Base-by-base conservation (phyloP, 2,888 invertebrate species). In the Drosophila villosipedis region DNA sequence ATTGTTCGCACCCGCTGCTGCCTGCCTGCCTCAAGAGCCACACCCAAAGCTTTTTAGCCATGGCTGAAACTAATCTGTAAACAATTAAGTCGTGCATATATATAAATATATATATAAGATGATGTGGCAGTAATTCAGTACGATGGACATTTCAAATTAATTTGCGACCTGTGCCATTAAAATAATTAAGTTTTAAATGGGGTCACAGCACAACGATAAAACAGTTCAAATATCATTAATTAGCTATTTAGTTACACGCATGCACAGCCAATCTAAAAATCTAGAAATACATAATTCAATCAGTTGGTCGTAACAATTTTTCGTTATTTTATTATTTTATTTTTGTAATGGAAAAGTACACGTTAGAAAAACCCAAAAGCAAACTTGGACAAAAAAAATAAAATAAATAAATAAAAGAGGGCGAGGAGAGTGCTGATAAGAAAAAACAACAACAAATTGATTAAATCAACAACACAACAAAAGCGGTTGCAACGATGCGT, bases 21-120 rank as follows among this genome's bases (percentile, higher is more conserved):
- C 37, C 5, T 22, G 43, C 43, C 43, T 16, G 14, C 30, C 53
- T 31, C 31, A 41, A 49, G n/a, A 43, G 77, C 78, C 90, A 83
- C 90, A 85, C 90, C 84, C 89, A 73, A 59, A 22, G 55, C 64
- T 31, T 10, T 41, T 43, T 35, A 47, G 16, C 47, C 64, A 58
- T 60, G 55, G 58, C 52, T 84, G 85, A 84, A 90, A 82, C 83
- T 88, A 88, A 84, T 84, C 84, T 88, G 82, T 80, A 82, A 82
- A 75, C 90, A 84, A 84, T 84, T 88, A 84, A 73, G 85, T 58
- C 69, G 67, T 52, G 41, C 37, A 39, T 30, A 28, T 37, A 31
- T 43, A 31, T 50, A 14, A 25, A 22, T 64, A 69, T 62, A 69
- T 62, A 58, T 37, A 14, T 31, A 58, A n/a, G 30, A 9, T 30